Evolutionary conservation across 2,888 invertebrate genomes (phyloP), one percentile per base, ranked within the genome.

Genomic region (Nymphalis c-album): DNA sequence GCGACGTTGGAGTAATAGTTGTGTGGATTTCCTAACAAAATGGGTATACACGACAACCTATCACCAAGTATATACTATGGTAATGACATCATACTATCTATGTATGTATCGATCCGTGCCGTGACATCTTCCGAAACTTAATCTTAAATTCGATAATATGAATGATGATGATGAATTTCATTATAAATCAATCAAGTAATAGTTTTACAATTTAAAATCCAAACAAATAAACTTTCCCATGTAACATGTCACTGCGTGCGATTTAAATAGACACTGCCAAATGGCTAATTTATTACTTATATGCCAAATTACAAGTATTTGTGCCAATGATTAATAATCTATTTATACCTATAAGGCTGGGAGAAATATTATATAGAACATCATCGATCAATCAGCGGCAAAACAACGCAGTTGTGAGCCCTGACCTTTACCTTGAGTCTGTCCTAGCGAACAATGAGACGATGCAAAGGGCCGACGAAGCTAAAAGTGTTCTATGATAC

Each of bases 321-420:
- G 67, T 63, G 67, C 64, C 63, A 65, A 64, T 70, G 67, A 71
- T 71, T 67, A 63, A 65, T 70, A 31, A 68, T 45, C 63, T 71
- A 65, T 64, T 65, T 65, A 65, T 70, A 69, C 50, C 17, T 64
- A 50, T 45, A 20, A 18, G 40, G 51, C 46, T 26, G 47, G 20
- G 58, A 26, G 50, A 35, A 50, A 8, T 59, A 60, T 57, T 53
- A 64, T 64, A 62, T 57, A 35, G 31, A 48, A 47, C 63, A 53
- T 59, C 22, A 22, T 22, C 22, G 22, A 22, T 22, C 60, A 63
- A 64, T 63, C 20, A 48, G 47, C 57, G 57, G 62, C 60, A 63
- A 68, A 59, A 64, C 63, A 53, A 59, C 67, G 65, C 63, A 60
- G 40, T 63, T 67, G 64, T 55, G 63, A 59, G 50, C 59, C 20